Percentiles rank a stretch among this genome's conserved stretches.
Conservation (phyloP, 2,888 invertebrate genomes). For the Suillia variegata region DNA sequence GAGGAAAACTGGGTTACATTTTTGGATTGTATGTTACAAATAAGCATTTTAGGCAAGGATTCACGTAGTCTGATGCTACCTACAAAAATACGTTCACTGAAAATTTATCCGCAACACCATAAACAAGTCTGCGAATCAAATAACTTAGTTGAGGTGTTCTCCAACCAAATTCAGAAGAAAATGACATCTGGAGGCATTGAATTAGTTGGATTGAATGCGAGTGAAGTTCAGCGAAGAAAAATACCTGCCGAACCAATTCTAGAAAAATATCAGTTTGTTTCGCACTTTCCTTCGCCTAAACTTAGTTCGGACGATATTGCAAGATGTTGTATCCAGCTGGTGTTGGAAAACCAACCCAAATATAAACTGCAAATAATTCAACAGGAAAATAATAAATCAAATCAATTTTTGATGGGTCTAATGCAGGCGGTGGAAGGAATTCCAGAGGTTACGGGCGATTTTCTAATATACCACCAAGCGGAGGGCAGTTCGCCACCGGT, state of each 20-base stretch:
- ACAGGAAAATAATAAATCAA: too few species aligned
- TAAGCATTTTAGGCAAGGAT: slow-evolving; percentile 71
- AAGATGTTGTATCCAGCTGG: slow-evolving; percentile 69
- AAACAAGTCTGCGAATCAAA: slow-evolving; percentile 49
- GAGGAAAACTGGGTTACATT: slow-evolving; percentile 82
- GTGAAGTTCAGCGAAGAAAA: slow-evolving; percentile 70
- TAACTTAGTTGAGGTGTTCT: slow-evolving; percentile 36
- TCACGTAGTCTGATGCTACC: slow-evolving; percentile 74
- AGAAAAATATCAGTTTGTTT: slow-evolving; percentile 74
- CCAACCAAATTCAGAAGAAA: slow-evolving; percentile 25
- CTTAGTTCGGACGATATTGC: slow-evolving; percentile 61
- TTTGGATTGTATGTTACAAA: slow-evolving; percentile 85
- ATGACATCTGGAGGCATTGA: slow-evolving; percentile 74
- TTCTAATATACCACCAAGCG: slow-evolving; percentile 40
- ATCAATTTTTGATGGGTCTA: slow-evolving; percentile 64
- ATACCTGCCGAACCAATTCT: slow-evolving; percentile 73
- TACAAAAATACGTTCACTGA: slow-evolving; percentile 70
- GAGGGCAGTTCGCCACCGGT: too few species aligned
- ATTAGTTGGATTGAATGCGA: slow-evolving; percentile 74
- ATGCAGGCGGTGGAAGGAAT: slow-evolving; percentile 67
- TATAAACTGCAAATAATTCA: slow-evolving; percentile 67
- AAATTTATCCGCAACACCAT: slow-evolving; percentile 70
- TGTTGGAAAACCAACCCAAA: slow-evolving; percentile 70
- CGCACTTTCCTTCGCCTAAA: slow-evolving; percentile 62
- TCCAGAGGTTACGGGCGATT: slow-evolving; percentile 70